Conservation (phyloP, 2,797 vertebrate species). For the Zalophus californianus region DNA sequence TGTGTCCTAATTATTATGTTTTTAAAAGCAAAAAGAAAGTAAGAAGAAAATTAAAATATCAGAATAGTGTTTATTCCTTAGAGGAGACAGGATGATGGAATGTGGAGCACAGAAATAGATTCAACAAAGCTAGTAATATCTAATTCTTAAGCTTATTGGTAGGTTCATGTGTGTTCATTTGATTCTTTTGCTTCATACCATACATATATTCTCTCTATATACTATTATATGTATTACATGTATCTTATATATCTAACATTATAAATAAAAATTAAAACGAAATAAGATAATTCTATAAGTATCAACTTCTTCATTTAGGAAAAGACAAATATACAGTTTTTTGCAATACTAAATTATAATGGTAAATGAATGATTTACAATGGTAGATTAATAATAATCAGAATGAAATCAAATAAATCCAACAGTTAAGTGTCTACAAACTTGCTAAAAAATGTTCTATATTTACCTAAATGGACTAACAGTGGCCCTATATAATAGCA, state of each 20-base stretch:
- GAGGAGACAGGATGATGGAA: neutral
- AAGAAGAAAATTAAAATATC: neutral
- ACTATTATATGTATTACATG: neutral
- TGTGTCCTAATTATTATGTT: neutral
- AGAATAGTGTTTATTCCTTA: neutral
- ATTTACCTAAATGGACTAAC: neutral
- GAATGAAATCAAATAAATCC: neutral
- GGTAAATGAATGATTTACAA: neutral
- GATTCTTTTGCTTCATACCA: neutral
- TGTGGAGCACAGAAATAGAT: neutral
- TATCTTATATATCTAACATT: neutral
- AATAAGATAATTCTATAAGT: neutral
- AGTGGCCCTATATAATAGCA: neutral
- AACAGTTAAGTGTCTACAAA: neutral
- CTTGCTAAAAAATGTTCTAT: neutral
- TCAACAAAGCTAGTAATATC: neutral
- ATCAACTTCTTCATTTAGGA: neutral
- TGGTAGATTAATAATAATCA: neutral
- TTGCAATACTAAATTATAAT: neutral
- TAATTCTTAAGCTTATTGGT: neutral
- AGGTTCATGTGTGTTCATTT: neutral
- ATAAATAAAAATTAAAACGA: neutral
- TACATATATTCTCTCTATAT: neutral
- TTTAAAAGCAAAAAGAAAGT: neutral
- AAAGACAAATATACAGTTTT: neutral